phyloP scores from a whole-genome alignment of 2,888 invertebrate genomes.

The Frankliniella fusca region DNA sequence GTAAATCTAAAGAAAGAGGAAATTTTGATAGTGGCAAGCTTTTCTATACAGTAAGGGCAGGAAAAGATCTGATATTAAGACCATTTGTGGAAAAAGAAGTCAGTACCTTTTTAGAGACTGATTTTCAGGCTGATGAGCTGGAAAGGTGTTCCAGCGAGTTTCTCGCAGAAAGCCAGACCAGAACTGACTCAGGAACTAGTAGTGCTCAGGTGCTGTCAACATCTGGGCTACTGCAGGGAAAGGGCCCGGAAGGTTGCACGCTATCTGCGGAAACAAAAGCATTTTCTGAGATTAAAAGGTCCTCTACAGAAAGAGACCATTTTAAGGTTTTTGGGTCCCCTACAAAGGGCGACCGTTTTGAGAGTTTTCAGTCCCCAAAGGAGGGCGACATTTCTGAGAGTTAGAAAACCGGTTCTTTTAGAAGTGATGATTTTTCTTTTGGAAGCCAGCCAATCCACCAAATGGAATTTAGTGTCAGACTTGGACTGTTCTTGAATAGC shows the following conservation, averaged over 20 bases:
- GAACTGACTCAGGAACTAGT: neutral
- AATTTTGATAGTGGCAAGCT: neutral
- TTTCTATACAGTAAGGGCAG: too few relatives aligned
- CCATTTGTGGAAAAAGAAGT: too few relatives aligned
- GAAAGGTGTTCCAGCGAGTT: too few relatives aligned
- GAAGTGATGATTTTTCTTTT: neutral
- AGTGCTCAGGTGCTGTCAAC: neutral
- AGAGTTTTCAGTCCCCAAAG: neutral
- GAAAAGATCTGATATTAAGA: too few relatives aligned
- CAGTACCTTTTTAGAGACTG: too few relatives aligned
- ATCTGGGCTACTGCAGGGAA: neutral
- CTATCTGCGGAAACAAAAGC: too few relatives aligned
- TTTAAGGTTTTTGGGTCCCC: neutral
- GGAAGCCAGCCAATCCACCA: too few relatives aligned
- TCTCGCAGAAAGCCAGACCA: neutral
- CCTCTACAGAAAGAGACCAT: too few relatives aligned
- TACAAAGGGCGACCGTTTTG: neutral
- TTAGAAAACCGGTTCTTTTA: neutral
- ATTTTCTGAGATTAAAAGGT: too few relatives aligned
- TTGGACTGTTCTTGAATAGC: too few relatives aligned
- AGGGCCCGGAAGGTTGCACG: neutral
- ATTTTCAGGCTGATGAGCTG: too few relatives aligned
- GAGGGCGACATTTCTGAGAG: neutral
- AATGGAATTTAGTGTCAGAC: too few relatives aligned
- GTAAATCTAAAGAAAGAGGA: neutral